phyloP scores from a whole-genome alignment of 2,113 vertebrate species.

The Brachyistius frenatus region DNA sequence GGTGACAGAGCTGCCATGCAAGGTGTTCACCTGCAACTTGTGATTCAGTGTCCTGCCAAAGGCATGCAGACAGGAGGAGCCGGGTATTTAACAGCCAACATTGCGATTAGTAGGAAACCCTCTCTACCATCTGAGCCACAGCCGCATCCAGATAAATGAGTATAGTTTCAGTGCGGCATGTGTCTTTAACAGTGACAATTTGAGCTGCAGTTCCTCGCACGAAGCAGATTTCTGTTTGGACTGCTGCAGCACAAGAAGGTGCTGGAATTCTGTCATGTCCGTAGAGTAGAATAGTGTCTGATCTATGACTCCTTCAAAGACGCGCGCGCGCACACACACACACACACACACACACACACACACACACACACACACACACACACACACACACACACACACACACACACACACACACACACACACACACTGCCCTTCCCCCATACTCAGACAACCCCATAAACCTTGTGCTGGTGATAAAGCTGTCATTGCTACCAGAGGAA shows the following conservation, averaged over 20 bases:
- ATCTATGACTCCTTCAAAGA: constrained; percentile 24
- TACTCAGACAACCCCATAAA: constrained; percentile 47
- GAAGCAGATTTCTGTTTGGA: constrained; percentile 4
- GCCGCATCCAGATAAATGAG: too few relatives aligned
- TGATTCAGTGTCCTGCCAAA: too few relatives aligned
- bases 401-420: constrained; percentile 19
- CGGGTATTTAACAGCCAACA: too few relatives aligned
- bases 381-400: constrained; percentile 6
- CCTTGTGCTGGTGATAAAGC: constrained; percentile 65
- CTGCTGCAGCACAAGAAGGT: background rate
- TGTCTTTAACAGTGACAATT: too few relatives aligned
- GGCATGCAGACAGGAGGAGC: too few relatives aligned
- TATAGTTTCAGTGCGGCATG: too few relatives aligned
- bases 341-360: constrained; percentile 24
- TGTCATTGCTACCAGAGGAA: constrained; percentile 62
- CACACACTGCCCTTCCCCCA: constrained; percentile 19
- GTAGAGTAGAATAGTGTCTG: constrained; percentile 13
- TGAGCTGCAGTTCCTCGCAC: background rate
- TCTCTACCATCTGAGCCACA: too few relatives aligned
- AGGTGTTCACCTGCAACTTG: too few relatives aligned
- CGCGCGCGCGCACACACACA: constrained; percentile 21
- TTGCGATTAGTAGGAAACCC: too few relatives aligned
- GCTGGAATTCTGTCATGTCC: constrained; percentile 32
- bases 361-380: constrained; percentile 21
- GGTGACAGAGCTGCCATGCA: too few relatives aligned